These are phyloP conservation scores for Vanessa tameamea DNA, from an alignment of 1,140 invertebrate species.

Conservation along the genomic window DNA sequence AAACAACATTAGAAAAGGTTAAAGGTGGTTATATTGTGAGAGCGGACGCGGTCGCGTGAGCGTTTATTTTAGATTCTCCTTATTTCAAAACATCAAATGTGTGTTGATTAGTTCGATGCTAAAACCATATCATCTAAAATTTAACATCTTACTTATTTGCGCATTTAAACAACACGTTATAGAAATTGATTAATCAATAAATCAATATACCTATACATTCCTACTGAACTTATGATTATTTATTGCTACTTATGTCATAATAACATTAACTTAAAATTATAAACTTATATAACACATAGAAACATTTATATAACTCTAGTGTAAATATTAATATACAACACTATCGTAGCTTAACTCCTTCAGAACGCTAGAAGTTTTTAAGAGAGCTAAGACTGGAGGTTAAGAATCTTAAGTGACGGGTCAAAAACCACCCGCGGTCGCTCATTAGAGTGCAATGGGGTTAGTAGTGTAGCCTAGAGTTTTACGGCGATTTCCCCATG, in stretches of 20 bases:
- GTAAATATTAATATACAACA: neutral
- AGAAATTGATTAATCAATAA: too few relatives aligned
- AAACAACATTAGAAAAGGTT: constrained; percentile 42
- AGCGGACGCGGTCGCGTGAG: neutral
- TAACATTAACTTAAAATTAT: too few relatives aligned
- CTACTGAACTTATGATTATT: too few relatives aligned
- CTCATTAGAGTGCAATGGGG: constrained; percentile 30
- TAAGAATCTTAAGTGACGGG: constrained; percentile 17
- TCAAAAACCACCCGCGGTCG: constrained; percentile 21
- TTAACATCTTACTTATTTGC: too few relatives aligned
- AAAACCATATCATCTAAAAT: too few relatives aligned
- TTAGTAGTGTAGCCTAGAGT: constrained; percentile 50
- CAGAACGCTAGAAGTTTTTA: constrained; percentile 2
- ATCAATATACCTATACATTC: too few relatives aligned
- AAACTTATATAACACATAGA: too few relatives aligned
- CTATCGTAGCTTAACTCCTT: neutral
- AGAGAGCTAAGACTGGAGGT: constrained; percentile 8
- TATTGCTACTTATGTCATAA: too few relatives aligned
- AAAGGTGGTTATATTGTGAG: constrained; percentile 1
- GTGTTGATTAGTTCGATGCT: too few relatives aligned
- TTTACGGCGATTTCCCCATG: constrained; percentile 42
- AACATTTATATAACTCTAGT: neutral
- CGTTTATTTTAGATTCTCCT: neutral
- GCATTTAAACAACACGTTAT: too few relatives aligned
- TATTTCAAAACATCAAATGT: too few relatives aligned